Conservation (phyloP, 2,797 vertebrate genomes). For the Huso huso region DNA sequence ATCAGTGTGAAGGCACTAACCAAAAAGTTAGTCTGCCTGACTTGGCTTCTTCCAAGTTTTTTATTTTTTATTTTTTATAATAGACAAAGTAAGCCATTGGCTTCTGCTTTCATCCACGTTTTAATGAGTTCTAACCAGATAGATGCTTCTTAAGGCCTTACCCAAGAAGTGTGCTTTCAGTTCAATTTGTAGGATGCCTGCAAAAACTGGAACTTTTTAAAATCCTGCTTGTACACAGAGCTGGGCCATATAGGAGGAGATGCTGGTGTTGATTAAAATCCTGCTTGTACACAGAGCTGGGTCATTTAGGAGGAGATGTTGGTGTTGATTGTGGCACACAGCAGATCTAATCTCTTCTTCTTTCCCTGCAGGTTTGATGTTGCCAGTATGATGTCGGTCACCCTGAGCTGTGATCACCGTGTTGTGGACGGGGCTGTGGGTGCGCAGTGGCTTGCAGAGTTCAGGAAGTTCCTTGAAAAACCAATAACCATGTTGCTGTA, state of each 20-base stretch:
- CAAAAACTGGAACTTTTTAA: not conserved
- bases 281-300: not conserved
- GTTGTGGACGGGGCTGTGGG: conserved; percentile 94
- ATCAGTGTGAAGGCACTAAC: too few relatives aligned
- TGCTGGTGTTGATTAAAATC: too few relatives aligned
- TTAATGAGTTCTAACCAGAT: too few relatives aligned
- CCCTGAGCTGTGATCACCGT: conserved; percentile 91
- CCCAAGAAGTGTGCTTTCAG: not conserved
- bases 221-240: too few relatives aligned
- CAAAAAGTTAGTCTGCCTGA: too few relatives aligned
- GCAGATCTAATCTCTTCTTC: not conserved
- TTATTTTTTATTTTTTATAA: too few relatives aligned
- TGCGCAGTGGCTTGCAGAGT: conserved; percentile 94
- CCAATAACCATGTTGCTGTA: conserved; percentile 88
- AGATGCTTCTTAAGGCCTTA: not conserved
- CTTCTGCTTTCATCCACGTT: too few relatives aligned
- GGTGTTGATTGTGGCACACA: too few relatives aligned
- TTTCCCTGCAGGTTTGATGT: conserved; percentile 74
- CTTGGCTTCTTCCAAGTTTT: too few relatives aligned
- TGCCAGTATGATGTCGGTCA: conserved; percentile 88
- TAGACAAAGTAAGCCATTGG: too few relatives aligned
- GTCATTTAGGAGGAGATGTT: too few relatives aligned
- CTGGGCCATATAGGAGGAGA: not conserved
- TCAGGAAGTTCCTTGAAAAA: conserved; percentile 90
- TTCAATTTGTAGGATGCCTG: not conserved